A percentile compares a stretch with the other conserved stretches of the same genome.
Conservation (phyloP, 2,888 invertebrate genomes). For the Drosophila helvetica region DNA sequence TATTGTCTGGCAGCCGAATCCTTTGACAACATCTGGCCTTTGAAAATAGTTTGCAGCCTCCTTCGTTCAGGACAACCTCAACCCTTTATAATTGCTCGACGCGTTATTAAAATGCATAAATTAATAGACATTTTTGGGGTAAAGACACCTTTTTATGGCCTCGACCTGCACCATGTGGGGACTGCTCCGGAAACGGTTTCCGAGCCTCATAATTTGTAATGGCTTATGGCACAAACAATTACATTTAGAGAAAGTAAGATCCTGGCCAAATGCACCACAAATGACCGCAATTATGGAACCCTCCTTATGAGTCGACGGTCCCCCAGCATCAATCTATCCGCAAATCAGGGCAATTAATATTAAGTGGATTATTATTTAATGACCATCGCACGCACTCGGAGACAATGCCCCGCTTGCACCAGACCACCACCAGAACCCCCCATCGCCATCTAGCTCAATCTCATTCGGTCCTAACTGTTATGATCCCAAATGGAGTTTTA, state of each 20-base stretch:
- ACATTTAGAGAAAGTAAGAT: conserved; percentile 30
- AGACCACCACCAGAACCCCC: background rate
- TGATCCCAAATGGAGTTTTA: conserved; percentile 54
- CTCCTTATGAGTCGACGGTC: conserved; percentile 30
- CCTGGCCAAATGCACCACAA: conserved; percentile 67
- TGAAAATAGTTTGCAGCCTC: conserved; percentile 34
- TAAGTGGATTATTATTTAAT: conserved; percentile 83
- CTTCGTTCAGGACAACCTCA: conserved; percentile 28
- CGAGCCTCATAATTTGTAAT: conserved; percentile 50
- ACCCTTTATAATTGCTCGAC: conserved; percentile 70
- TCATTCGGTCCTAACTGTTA: conserved; percentile 66
- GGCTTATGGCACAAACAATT: conserved; percentile 65
- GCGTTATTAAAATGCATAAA: conserved; percentile 82
- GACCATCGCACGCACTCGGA: conserved; percentile 67
- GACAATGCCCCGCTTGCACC: conserved; percentile 18
- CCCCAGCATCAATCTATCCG: conserved; percentile 36
- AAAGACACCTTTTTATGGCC: conserved; percentile 45
- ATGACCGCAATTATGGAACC: conserved; percentile 79
- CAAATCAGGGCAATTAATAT: conserved; percentile 82
- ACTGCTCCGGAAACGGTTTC: conserved; percentile 52
- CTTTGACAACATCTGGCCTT: conserved; percentile 73
- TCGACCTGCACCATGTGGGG: conserved; percentile 55
- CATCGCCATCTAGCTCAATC: conserved; percentile 49
- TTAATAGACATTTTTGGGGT: conserved; percentile 60
- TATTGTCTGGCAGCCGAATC: conserved; percentile 65